Evolutionary conservation across 2,797 vertebrate genomes (phyloP).

Genomic region (Otus scops): DNA sequence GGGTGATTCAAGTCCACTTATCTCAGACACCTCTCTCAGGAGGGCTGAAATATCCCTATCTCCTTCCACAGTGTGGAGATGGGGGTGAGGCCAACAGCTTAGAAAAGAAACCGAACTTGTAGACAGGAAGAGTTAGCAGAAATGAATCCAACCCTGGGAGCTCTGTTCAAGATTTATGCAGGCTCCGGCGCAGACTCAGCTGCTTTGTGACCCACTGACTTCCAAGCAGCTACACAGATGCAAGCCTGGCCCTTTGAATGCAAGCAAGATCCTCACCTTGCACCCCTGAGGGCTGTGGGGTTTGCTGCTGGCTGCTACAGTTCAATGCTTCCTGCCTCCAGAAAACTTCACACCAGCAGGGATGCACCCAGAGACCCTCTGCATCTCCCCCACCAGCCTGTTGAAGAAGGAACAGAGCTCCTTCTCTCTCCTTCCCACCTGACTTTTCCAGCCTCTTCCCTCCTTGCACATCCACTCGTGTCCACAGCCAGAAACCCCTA

Average conservation of each 20-base stretch:
- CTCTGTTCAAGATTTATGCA: neutral
- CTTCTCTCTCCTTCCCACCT: neutral
- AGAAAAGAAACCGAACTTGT: neutral
- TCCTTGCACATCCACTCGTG: fast-evolving
- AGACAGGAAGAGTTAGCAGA: neutral
- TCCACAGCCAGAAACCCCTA: fast-evolving
- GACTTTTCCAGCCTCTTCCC: neutral
- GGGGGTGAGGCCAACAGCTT: neutral
- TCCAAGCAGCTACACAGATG: neutral
- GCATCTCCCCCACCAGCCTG: neutral
- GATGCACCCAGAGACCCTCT: neutral
- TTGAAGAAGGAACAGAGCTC: neutral
- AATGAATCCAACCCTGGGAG: neutral
- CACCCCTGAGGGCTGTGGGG: neutral
- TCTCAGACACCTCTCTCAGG: constrained; percentile 38
- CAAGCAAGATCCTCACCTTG: neutral
- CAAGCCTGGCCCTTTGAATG: neutral
- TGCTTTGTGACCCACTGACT: neutral
- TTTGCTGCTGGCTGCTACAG: neutral
- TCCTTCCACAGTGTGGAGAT: constrained; percentile 13
- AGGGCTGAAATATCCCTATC: constrained; percentile 37
- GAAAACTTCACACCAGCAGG: neutral
- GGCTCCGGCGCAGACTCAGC: neutral
- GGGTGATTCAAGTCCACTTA: constrained; percentile 38
- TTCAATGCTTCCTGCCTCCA: neutral